Evolutionary conservation across 2,113 vertebrate genomes (phyloP), one percentile per base, ranked within the genome.

Genomic region (Suncus etruscus): DNA sequence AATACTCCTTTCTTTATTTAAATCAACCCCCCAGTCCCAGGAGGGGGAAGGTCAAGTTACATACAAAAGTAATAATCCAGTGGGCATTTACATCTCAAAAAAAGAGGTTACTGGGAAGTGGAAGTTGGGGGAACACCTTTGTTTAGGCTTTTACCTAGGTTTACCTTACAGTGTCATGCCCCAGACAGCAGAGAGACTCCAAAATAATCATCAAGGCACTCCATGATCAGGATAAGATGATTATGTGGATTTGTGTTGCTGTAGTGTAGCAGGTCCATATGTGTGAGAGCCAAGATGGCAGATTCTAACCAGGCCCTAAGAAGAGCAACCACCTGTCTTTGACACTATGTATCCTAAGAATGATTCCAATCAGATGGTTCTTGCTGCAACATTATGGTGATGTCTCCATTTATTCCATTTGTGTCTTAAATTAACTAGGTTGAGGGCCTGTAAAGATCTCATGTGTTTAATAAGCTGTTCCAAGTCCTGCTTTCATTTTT

Each of bases 291-390:
- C 15, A 14, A 39, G 45, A 27, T 47, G 22, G 18, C 27, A 47
- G 24, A 0, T 0, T 48, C 11, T 1, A 11, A 39, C 15, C 29
- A 0, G 12, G 4, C 11, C 25, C 24, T 18, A 11, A 2, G 24
- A 29, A 22, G 16, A 24, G 1, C 0, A 45, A 6, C 9, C 1
- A 4, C 20, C 6, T 58, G 58, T 72, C 15, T 22, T 11, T 47
- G 20, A 61, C 15, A 0, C 2, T 3, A 0, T 0, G 9, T 78
- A 80, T 70, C 47, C 68, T 18, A 10, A n/a, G 66, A n/a, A 68
- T 0, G 0, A 29, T 45, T 32, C 61, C 4, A 45, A n/a, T 69
- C 6, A 68, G 2, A 12, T 8, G 81, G 24, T 18, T 75, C 69
- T 68, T 86, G 39, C 48, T 66, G 83, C 73, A 69, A 5, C 50